Conservation (phyloP, 2,113 vertebrate genomes). For the Dissostichus mawsoni region DNA sequence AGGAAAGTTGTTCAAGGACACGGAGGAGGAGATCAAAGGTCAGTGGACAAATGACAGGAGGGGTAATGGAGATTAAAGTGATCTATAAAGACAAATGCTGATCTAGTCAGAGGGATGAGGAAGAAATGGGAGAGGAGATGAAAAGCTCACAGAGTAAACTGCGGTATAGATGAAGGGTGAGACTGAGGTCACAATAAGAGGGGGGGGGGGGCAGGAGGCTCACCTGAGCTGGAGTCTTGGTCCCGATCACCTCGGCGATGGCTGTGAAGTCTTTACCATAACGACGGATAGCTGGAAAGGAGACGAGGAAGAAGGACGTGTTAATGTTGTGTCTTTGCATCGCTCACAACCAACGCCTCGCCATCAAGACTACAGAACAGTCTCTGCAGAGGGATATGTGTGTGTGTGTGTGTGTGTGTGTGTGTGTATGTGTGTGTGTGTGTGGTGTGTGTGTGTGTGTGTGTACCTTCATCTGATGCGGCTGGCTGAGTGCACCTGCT, state of each 20-base stretch:
- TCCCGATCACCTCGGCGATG: constrained; percentile 92
- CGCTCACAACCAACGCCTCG: background rate
- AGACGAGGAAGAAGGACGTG: background rate
- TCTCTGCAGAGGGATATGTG: background rate
- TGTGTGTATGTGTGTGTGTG: constrained; percentile 12
- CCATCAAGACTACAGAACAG: background rate
- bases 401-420: background rate
- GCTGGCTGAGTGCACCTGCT: constrained; percentile 42
- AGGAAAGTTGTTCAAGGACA: constrained; percentile 19
- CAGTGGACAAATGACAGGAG: constrained; percentile 10
- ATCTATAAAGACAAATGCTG: background rate
- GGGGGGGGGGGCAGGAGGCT: constrained; percentile 51
- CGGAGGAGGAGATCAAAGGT: background rate
- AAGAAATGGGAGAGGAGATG: constrained; percentile 22
- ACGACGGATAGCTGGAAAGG: constrained; percentile 87
- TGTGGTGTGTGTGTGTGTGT: background rate
- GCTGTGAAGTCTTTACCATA: constrained; percentile 92
- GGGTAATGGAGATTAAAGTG: constrained; percentile 26
- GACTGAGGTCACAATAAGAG: constrained; percentile 20
- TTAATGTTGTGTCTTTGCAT: background rate
- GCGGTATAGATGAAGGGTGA: background rate
- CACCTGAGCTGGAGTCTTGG: constrained; percentile 91
- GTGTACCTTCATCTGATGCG: constrained; percentile 40
- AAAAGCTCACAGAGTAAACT: constrained; percentile 13
- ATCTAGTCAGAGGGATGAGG: background rate